phyloP scores from a whole-genome alignment of 2,113 vertebrate species.

The Alces alces region DNA sequence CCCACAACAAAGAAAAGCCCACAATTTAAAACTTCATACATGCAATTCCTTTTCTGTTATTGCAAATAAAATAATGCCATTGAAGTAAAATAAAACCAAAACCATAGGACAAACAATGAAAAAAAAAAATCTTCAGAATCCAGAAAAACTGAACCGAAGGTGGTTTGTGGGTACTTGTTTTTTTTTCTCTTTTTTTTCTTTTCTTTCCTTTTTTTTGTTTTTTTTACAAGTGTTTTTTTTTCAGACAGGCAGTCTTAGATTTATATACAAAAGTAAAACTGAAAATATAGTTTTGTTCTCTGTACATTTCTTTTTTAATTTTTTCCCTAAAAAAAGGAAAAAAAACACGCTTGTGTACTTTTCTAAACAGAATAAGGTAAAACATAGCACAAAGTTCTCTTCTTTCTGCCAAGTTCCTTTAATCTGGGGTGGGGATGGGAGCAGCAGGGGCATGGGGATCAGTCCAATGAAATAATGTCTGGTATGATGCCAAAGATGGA shows the following conservation, averaged over 20 bases:
- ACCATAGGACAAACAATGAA: slow-evolving; percentile 83
- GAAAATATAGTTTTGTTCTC: slow-evolving; percentile 99
- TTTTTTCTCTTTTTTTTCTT: slow-evolving; percentile 53
- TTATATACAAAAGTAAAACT: slow-evolving; percentile 99
- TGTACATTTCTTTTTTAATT: slow-evolving; percentile 91
- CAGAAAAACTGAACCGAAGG: slow-evolving; percentile 93
- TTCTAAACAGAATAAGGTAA: slow-evolving; percentile 80
- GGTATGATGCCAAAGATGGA: slow-evolving; percentile 96
- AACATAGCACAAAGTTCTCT: slow-evolving; percentile 79
- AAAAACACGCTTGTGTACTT: slow-evolving; percentile 76
- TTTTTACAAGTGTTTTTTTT: slow-evolving; percentile 82
- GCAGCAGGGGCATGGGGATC: slow-evolving; percentile 60
- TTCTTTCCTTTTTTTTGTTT: not conserved
- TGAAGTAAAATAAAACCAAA: slow-evolving; percentile 84
- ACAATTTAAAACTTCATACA: slow-evolving; percentile 77
- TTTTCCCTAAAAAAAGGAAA: slow-evolving; percentile 80
- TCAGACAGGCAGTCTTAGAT: slow-evolving; percentile 93
- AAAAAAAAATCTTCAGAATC: slow-evolving; percentile 94
- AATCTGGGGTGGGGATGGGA: slow-evolving; percentile 12
- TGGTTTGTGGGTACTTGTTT: slow-evolving; percentile 76
- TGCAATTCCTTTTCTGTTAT: slow-evolving; percentile 74
- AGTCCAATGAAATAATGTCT: slow-evolving; percentile 98
- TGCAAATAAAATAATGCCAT: slow-evolving; percentile 87
- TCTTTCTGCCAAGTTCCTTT: slow-evolving; percentile 68
- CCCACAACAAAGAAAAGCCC: slow-evolving; percentile 73